Conservation (phyloP, 1,140 invertebrate genomes). For the Zelostemma sp. region DNA sequence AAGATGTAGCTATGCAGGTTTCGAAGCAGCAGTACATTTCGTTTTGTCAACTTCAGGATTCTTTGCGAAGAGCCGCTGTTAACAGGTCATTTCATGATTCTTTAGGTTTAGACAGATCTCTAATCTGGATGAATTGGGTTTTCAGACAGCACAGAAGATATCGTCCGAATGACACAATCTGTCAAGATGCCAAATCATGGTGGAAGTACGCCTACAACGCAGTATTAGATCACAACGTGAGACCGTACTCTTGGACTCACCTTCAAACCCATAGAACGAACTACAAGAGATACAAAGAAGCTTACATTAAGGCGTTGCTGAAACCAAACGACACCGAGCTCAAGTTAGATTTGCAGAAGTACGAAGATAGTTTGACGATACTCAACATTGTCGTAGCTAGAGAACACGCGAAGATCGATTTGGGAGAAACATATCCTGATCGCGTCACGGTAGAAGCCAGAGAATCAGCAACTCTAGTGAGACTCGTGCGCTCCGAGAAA, state of each 20-base stretch:
- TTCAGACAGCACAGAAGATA: conserved; percentile 53
- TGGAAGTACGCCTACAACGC: conserved; percentile 84
- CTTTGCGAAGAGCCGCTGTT: conserved; percentile 77
- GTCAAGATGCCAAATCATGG: conserved; percentile 72
- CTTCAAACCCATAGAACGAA: conserved; percentile 79
- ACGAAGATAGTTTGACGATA: conserved; percentile 81
- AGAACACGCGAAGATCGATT: conserved; percentile 74
- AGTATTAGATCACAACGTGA: conserved; percentile 79
- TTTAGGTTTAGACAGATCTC: conserved; percentile 6
- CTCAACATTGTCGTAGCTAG: conserved; percentile 83
- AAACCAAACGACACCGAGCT: conserved; percentile 81
- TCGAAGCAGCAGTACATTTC: conserved; percentile 81
- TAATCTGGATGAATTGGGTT: conserved; percentile 12
- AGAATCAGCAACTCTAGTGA: conserved; percentile 37
- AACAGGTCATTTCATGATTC: conserved; percentile 71
- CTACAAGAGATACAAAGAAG: conserved; percentile 80
- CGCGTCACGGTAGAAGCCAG: conserved; percentile 48
- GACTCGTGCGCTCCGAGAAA: conserved; percentile 47
- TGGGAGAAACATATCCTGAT: conserved; percentile 47
- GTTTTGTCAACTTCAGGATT: conserved; percentile 76
- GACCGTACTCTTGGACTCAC: conserved; percentile 80
- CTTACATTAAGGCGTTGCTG: conserved; percentile 80
- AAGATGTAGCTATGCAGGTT: conserved; percentile 82
- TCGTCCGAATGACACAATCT: conserved; percentile 67
- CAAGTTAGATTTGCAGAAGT: conserved; percentile 79